Evolutionary conservation across 2,797 vertebrate species (phyloP), one percentile per base, ranked within the genome.

Genomic region (Benthosema pterotum): DNA sequence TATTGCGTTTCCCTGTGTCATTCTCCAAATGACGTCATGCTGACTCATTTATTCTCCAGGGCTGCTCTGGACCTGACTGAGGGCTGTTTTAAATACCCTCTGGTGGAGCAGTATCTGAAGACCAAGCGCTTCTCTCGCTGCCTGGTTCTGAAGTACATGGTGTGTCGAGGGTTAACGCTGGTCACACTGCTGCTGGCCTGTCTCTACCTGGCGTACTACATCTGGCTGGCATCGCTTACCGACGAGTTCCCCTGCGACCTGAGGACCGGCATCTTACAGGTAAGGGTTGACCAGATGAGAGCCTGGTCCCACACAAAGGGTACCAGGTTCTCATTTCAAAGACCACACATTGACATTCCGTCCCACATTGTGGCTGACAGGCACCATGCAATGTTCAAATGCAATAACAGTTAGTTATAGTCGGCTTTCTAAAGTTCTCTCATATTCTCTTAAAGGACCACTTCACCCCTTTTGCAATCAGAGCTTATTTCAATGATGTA

Each of bases 21-120:
- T 32, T 32, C 5, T 18, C 15, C 22, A 25, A 22, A 1, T 5
- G 22, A 53, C 19, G 14, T 52, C 51, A n/a, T 9, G 2, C 12
- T 52, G 51, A 28, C 11, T 2, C 5, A 13, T 22, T 50, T 17
- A 66, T 70, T 78, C 25, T 63, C 42, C 73, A 12, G 42, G 79
- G 96, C 95, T 82, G 87, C 91, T 57, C 88, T 94, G 92, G 97
- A 97, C 57, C 83, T 96, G 74, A 85, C 94, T 0, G 96, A 97
- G 82, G 91, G 90, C 82, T 92, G 95, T 82, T 96, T 97, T 75
- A 97, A 96, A 70, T 97, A 96, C 69, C 97, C 96, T 6, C 92
- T 99, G 48, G 97, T 98, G 78, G 96, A 98, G 74, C 96, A 97
- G 77, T 99, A 98, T 77, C 88, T 99, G 83, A 96, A 95, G 87